These are phyloP conservation scores for Ctenochaetus hawaiiensis DNA, from an alignment of 2,797 vertebrate genomes.

Conservation along the genomic window DNA sequence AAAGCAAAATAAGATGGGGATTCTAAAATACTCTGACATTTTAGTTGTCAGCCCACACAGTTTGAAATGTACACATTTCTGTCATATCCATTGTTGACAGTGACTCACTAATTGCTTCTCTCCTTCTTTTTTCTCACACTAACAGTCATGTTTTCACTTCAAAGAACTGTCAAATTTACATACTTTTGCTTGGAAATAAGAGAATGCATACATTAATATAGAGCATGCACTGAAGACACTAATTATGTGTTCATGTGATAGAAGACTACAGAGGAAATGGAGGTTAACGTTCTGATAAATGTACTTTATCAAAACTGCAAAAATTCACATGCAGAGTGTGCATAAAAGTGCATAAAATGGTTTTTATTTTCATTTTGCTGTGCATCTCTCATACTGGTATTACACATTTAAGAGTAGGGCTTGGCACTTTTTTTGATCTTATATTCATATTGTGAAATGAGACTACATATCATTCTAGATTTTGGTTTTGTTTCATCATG, in stretches of 20 bases:
- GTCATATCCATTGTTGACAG: conserved; percentile 53
- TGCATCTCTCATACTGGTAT: conserved; percentile 8
- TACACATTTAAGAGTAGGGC: too few relatives aligned
- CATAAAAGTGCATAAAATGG: not conserved
- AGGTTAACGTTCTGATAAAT: conserved; percentile 4
- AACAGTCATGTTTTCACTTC: conserved; percentile 48
- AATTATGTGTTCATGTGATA: conserved; percentile 14
- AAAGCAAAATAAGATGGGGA: conserved; percentile 38
- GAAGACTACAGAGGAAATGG: not conserved
- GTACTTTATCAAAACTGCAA: conserved; percentile 7
- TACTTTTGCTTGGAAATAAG: not conserved
- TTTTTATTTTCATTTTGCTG: not conserved
- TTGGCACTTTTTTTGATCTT: too few relatives aligned
- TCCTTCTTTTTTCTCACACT: conserved; percentile 37
- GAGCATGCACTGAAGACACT: not conserved
- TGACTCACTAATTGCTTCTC: conserved; percentile 62
- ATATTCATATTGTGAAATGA: too few relatives aligned
- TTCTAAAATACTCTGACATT: conserved; percentile 58
- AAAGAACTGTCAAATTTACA: conserved; percentile 45
- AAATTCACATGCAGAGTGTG: not conserved
- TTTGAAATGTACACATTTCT: conserved; percentile 48
- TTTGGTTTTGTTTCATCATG: too few relatives aligned
- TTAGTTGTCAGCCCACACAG: conserved; percentile 48
- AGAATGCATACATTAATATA: conserved; percentile 10
- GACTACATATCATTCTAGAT: too few relatives aligned